Evolutionary conservation across 2,888 invertebrate species (phyloP), one percentile per base, ranked within the genome.

Genomic region (Thalpophila matura): DNA sequence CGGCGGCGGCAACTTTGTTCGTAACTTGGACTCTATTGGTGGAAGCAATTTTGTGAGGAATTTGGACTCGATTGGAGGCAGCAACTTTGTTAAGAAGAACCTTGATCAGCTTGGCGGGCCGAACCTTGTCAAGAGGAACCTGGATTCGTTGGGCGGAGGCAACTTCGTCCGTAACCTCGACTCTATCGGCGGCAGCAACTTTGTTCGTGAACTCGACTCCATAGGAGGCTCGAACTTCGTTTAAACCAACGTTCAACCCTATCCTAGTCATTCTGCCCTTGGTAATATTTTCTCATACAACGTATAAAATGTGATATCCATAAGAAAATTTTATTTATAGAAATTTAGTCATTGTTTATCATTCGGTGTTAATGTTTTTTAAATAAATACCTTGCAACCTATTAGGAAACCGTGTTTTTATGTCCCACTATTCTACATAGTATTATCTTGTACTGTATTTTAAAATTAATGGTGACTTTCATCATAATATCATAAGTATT

Each of bases 181-280:
- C 74, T 90, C 94, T 2, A 85, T 96, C 4, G 95, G 96, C 3
- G 95, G 95, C 1, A 94, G 93, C 16, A 95, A 96, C 83, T 89
- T 95, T 18, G 90, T 95, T 6, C 89, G 95, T 47, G 83, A 91
- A 66, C 77, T 92, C 22, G 89, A 92, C 66, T 83, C 90, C 31
- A 80, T 94, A 22, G 93, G 93, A 43, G 94, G 93, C 6, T 89
- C 88, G 22, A 94, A 94, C 83, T 84, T 94, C 56, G 87, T 93
- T 46, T 91, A 85, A 88, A 82, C 42, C 46, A 43, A 68, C 42
- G 51, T 56, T 58, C 42, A 58, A 46, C 40, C 38, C 42, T 50
- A 68, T 68, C 45, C 77, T 72, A 62, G 43, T 77, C 45, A 68
- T 69, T 73, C 46, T 67, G 56, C 45, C 62, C 58, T 64, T 53